phyloP scores from a whole-genome alignment of 2,888 invertebrate genomes.

The Drosophila demipolita region DNA sequence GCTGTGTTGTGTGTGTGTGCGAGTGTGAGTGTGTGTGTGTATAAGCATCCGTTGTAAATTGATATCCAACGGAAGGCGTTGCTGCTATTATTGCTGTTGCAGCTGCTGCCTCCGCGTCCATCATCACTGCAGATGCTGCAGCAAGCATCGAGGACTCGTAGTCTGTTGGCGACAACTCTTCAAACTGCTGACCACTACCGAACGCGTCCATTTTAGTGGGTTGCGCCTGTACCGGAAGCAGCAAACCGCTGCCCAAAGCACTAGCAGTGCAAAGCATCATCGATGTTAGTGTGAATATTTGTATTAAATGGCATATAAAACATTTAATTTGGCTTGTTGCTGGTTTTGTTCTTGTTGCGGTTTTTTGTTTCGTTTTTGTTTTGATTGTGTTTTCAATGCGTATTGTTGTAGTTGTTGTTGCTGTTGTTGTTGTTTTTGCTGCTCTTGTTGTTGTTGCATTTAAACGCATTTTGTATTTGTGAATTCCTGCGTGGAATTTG shows the following conservation, averaged over 20 bases:
- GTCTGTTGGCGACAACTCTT: constrained; percentile 24
- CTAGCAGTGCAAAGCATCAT: constrained; percentile 52
- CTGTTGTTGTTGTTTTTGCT: constrained; percentile 25
- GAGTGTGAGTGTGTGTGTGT: constrained; percentile 12
- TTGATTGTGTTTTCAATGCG: constrained; percentile 21
- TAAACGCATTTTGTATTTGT: constrained; percentile 75
- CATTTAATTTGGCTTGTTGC: constrained; percentile 48
- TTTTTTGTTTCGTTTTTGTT: constrained; percentile 28
- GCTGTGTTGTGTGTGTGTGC: constrained; percentile 8
- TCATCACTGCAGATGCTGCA: constrained; percentile 29
- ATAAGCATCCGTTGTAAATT: constrained; percentile 39
- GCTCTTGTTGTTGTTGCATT: constrained; percentile 66
- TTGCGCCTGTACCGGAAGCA: constrained; percentile 32
- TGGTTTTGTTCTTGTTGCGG: constrained; percentile 18
- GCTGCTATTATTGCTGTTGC: constrained; percentile 8
- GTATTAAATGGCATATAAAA: constrained; percentile 54
- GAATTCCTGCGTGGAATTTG: constrained; percentile 69
- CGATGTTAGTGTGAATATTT: constrained; percentile 63
- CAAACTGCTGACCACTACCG: constrained; percentile 32
- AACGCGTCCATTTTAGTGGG: constrained; percentile 21
- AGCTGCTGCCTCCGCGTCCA: constrained; percentile 10
- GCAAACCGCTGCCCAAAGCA: constrained; percentile 38
- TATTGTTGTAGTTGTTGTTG: constrained; percentile 13
- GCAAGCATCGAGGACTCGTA: constrained; percentile 25
- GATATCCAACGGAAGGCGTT: constrained; percentile 34